phyloP scores from a whole-genome alignment of 2,113 vertebrate genomes.

The Campylorhamphus procurvoides region DNA sequence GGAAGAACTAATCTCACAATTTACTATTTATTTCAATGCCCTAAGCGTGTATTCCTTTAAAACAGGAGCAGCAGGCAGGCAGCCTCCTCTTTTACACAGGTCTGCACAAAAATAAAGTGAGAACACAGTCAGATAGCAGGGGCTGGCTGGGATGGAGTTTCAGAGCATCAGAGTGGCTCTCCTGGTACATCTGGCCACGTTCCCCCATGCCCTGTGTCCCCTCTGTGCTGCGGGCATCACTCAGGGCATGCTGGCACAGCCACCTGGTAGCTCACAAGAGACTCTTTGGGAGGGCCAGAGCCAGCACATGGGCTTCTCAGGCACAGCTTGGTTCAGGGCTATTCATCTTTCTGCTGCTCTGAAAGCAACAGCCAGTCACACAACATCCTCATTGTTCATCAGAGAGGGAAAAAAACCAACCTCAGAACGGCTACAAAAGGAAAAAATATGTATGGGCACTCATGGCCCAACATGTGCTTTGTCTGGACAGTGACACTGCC shows the following conservation, averaged over 20 bases:
- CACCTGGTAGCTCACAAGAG: background rate
- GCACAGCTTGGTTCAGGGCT: background rate
- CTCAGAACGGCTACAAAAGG: background rate
- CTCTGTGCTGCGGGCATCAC: background rate
- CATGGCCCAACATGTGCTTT: conserved; percentile 11
- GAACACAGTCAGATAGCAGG: fast-evolving
- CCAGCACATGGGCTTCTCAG: background rate
- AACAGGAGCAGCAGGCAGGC: background rate
- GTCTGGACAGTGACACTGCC: conserved; percentile 33
- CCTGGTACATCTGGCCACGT: background rate
- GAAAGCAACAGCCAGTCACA: background rate
- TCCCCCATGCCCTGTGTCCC: background rate
- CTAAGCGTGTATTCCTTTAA: background rate
- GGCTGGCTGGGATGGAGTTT: background rate
- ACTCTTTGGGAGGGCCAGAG: background rate
- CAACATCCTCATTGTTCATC: conserved; percentile 21
- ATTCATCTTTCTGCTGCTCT: background rate
- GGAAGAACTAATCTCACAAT: background rate
- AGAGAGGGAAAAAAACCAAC: background rate
- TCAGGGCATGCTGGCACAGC: background rate
- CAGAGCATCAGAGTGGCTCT: background rate
- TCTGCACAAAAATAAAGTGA: background rate
- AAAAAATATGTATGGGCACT: background rate
- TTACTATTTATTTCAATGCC: background rate
- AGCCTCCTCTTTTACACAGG: background rate